Base-by-base conservation (phyloP, 2,113 vertebrate species). In the Sapajus apella region DNA sequence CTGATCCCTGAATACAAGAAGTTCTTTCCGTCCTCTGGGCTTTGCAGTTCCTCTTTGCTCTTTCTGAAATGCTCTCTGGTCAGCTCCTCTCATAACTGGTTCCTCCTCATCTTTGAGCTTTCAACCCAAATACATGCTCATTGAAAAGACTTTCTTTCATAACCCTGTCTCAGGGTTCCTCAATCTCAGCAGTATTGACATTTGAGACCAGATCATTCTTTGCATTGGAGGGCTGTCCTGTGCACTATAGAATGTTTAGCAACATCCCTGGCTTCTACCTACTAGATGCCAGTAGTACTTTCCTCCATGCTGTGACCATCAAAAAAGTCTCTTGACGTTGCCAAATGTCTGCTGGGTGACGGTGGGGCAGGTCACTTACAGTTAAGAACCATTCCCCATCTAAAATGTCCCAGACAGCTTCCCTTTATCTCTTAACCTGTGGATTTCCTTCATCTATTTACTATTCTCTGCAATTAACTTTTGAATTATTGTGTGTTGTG, bases 211-310 rank as follows among this genome's bases (percentile, higher is more conserved):
- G 61, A 13, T 76, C n/a, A 1, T 13, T 56, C 20, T 75, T 14
- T 35, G 50, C 61, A 6, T 1, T 6, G 4, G 30, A 13, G 30
- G 2, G 11, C 8, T 45, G 21, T 40, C 76, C 37, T 27, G n/a
- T 27, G 40, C 8, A 0, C 1, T 3, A 2, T 13, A 11, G 3
- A 8, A n/a, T 16, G 47, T 6, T 47, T 25, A 27, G 10, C 9
- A 25, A 27, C 12, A 13, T 52, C 66, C 56, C 66, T 43, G 52
- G 13, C 8, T 27, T 56, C 35, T 8, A 5, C 35, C 40, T 35
- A 23, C 17, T 4, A n/a, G 37, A 66, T 20, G 30, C 32, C 66
- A 37, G 43, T 1, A 82, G 45, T 6, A 5, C 10, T 40, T 55
- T 45, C 55, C 50, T 58, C 40, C 23, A 89, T 45, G n/a, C 6